Conservation (phyloP, 2,113 vertebrate genomes). For the Ctenomys sociabilis region DNA sequence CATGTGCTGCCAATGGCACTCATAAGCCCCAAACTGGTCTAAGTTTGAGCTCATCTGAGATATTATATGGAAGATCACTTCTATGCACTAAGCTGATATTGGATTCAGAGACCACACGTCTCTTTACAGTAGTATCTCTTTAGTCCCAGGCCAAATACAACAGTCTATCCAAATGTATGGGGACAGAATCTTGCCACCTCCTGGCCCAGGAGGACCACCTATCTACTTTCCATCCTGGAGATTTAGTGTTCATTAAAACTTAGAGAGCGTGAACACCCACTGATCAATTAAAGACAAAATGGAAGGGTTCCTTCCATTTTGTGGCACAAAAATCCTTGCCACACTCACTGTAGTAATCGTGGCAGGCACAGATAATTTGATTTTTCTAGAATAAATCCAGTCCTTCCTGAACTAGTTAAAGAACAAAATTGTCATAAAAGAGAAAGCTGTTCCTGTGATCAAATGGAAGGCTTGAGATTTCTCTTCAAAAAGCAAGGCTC, state of each 20-base stretch:
- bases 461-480: not conserved
- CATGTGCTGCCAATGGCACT: not conserved
- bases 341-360: not conserved
- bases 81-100: not conserved
- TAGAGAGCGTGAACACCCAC: not conserved
- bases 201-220: not conserved
- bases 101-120: not conserved
- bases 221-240: not conserved
- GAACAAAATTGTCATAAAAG: not conserved
- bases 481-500: not conserved
- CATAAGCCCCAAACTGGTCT: not conserved
- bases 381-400: not conserved
- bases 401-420: not conserved
- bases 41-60: not conserved
- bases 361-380: not conserved
- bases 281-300: not conserved
- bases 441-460: not conserved
- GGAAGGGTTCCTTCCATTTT: not conserved
- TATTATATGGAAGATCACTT: not conserved
- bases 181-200: not conserved
- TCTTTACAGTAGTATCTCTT: not conserved
- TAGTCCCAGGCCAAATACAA: not conserved
- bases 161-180: not conserved
- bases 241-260: not conserved
- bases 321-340: not conserved